Conservation (phyloP, 2,113 vertebrate genomes). For the Misgurnus anguillicaudatus region DNA sequence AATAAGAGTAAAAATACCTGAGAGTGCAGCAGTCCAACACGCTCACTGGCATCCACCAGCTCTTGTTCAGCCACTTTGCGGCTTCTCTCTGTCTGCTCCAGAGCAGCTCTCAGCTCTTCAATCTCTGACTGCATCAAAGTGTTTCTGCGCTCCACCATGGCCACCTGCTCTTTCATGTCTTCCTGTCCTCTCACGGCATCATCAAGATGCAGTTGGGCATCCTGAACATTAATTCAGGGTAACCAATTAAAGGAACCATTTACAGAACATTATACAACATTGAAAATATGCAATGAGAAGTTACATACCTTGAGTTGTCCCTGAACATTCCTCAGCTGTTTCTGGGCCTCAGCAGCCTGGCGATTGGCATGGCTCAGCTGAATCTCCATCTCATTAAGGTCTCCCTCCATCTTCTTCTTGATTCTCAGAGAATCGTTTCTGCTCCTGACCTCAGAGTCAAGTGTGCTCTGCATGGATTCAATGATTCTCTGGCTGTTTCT, state of each 20-base stretch:
- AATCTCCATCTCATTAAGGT: constrained; percentile 64
- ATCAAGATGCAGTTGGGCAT: constrained; percentile 12
- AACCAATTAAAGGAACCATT: too few relatives aligned
- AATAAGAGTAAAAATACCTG: constrained; percentile 75
- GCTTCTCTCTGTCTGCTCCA: constrained; percentile 84
- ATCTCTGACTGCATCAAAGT: constrained; percentile 62
- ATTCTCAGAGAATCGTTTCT: constrained; percentile 74
- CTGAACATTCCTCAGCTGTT: constrained; percentile 78
- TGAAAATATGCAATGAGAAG: background rate
- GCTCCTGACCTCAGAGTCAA: constrained; percentile 81
- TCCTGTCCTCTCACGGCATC: constrained; percentile 25
- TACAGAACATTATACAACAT: background rate
- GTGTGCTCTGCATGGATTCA: constrained; percentile 82
- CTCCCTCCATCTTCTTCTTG: constrained; percentile 78
- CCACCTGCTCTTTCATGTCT: constrained; percentile 71
- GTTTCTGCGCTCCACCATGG: constrained; percentile 75
- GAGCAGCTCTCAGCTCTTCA: constrained; percentile 79
- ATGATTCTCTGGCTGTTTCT: constrained; percentile 80
- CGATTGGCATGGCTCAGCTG: constrained; percentile 69
- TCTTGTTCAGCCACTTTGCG: constrained; percentile 89
- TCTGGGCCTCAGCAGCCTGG: constrained; percentile 74
- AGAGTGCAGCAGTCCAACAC: constrained; percentile 86
- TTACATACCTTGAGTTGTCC: constrained; percentile 72
- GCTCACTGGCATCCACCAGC: constrained; percentile 85
- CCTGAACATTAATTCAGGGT: background rate